Conservation (phyloP, 2,797 vertebrate species). For the Chelon labrosus region DNA sequence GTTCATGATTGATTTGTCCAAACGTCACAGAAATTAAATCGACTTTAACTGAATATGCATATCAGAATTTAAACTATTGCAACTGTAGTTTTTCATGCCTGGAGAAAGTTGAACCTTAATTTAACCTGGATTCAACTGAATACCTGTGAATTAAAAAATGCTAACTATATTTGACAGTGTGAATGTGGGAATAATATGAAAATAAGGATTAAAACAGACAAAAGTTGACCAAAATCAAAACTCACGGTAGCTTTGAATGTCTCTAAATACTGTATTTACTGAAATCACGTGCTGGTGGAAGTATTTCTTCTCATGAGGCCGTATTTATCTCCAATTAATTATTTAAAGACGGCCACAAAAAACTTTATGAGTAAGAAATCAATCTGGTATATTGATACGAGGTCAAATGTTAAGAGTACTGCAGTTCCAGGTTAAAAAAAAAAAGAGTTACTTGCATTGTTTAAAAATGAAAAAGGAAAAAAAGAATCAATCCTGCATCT, state of each 20-base stretch:
- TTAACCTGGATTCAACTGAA: background rate
- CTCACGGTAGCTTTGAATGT: too few relatives aligned
- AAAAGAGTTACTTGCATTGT: background rate
- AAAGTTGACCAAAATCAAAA: background rate
- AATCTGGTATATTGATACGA: background rate
- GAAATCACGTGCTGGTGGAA: too few relatives aligned
- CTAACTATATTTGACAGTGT: background rate
- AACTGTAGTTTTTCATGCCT: too few relatives aligned
- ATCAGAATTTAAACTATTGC: background rate
- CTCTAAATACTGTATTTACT: too few relatives aligned
- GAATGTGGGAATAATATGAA: background rate
- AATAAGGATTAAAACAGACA: background rate
- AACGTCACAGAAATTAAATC: too few relatives aligned
- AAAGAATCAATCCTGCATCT: constrained; percentile 16
- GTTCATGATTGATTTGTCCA: background rate
- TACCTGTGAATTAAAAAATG: too few relatives aligned
- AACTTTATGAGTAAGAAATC: background rate
- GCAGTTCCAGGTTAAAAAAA: background rate
- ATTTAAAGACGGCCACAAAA: too few relatives aligned
- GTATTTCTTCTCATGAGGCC: too few relatives aligned
- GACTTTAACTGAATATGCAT: background rate
- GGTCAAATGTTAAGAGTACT: constrained; percentile 4
- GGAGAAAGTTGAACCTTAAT: background rate
- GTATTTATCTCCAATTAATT: too few relatives aligned
- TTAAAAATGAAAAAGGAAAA: background rate